These are phyloP conservation scores for Epizoanthus stellaris DNA, from an alignment of 92 coral and sea anemone genomes.

Conservation along the genomic window DNA sequence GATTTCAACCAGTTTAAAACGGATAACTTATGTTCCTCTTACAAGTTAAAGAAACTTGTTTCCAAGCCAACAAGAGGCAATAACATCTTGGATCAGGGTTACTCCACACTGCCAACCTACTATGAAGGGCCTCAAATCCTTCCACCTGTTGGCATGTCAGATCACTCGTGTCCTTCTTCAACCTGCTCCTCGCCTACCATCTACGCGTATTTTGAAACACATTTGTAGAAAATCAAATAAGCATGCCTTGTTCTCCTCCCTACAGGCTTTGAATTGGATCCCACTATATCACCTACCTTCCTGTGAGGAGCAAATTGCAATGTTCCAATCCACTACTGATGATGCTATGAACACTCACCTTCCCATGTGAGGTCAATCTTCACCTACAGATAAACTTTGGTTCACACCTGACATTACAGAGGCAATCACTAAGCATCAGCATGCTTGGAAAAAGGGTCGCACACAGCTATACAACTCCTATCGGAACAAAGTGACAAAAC, in stretches of 20 bases:
- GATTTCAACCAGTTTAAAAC: too few relatives aligned
- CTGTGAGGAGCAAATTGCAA: too few relatives aligned
- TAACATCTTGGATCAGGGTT: slow-evolving; percentile 44
- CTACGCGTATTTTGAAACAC: too few relatives aligned
- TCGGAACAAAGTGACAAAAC: slow-evolving; percentile 44
- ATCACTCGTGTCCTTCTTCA: background rate
- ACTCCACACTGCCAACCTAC: slow-evolving; percentile 24
- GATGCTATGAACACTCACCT: too few relatives aligned
- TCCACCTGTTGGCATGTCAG: slow-evolving; percentile 38
- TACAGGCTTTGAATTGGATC: background rate
- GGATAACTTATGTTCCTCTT: too few relatives aligned
- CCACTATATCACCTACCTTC: background rate
- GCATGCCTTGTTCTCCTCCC: slow-evolving; percentile 13
- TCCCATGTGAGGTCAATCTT: slow-evolving; percentile 13
- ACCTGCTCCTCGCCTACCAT: background rate
- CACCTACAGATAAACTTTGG: slow-evolving; percentile 58
- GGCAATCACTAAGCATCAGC: slow-evolving; percentile 15
- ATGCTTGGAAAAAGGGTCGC: slow-evolving; percentile 49
- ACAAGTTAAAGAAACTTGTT: too few relatives aligned
- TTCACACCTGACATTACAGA: slow-evolving; percentile 46
- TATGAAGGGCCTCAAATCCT: slow-evolving; percentile 25
- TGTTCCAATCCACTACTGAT: too few relatives aligned
- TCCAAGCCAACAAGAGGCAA: too few relatives aligned
- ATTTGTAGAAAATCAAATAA: background rate
- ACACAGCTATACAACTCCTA: slow-evolving; percentile 36